These are phyloP conservation scores for Callipepla californica DNA, from an alignment of 2,113 vertebrate genomes.

Conservation along the genomic window DNA sequence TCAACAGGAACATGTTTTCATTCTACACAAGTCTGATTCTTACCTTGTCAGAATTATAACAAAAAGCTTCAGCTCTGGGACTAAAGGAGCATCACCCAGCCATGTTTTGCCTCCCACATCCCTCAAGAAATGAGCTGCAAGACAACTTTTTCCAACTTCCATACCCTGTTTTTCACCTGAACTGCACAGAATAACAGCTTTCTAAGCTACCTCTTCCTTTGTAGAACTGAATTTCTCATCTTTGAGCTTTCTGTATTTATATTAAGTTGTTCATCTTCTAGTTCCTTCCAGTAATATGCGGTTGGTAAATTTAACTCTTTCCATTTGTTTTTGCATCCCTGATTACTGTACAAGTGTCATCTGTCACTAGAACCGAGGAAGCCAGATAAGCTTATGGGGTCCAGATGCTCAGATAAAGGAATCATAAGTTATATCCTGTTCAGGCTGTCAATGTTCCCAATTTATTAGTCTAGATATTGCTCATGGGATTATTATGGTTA, in stretches of 20 bases:
- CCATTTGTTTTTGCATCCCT: not conserved
- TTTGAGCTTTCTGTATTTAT: not conserved
- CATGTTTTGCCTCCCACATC: rapidly evolving
- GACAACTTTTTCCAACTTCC: not conserved
- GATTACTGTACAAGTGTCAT: not conserved
- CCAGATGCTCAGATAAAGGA: not conserved
- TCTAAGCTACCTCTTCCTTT: not conserved
- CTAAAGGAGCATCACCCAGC: not conserved
- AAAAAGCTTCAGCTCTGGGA: not conserved
- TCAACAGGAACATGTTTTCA: not conserved
- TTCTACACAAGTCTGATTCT: not conserved
- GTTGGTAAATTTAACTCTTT: not conserved
- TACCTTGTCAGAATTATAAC: not conserved
- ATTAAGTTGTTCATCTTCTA: not conserved
- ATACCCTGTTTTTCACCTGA: not conserved
- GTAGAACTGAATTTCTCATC: not conserved
- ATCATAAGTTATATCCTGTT: not conserved
- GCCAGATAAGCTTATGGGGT: not conserved
- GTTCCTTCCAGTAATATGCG: not conserved
- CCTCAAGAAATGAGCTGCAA: not conserved
- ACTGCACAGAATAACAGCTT: rapidly evolving
- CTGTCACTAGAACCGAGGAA: not conserved
- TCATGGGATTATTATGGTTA: not conserved
- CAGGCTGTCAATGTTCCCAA: not conserved
- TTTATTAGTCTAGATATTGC: not conserved